Evolutionary conservation across 2,113 vertebrate genomes (phyloP).

Genomic region (Mugil cephalus): DNA sequence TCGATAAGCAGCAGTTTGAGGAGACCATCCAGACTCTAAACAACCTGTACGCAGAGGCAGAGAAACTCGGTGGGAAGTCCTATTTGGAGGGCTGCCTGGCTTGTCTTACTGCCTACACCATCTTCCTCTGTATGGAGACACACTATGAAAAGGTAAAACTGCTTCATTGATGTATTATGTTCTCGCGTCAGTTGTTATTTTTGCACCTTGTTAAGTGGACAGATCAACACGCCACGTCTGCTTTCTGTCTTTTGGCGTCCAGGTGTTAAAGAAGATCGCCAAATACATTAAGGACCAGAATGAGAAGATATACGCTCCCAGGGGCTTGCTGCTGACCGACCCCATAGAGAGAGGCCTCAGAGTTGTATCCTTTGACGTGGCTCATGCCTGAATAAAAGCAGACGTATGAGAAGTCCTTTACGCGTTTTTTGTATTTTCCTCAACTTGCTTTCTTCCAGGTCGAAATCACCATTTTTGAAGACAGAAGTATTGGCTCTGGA

Average conservation of each 20-base stretch:
- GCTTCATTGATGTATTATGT: not conserved
- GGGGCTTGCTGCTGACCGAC: conserved; percentile 94
- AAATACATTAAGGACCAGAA: conserved; percentile 98
- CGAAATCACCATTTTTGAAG: conserved; percentile 98
- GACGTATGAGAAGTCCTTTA: not conserved
- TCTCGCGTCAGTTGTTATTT: not conserved
- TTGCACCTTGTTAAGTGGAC: not conserved
- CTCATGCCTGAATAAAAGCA: too few relatives aligned
- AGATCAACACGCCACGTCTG: not conserved
- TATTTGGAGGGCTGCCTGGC: conserved; percentile 96
- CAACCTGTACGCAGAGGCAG: conserved; percentile 96
- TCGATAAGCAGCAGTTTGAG: conserved; percentile 97
- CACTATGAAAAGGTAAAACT: conserved; percentile 94
- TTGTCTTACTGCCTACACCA: conserved; percentile 95
- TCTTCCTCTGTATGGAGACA: conserved; percentile 98
- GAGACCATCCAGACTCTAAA: conserved; percentile 95
- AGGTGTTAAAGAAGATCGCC: conserved; percentile 97
- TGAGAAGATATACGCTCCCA: conserved; percentile 94
- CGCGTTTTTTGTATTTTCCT: conserved; percentile 69
- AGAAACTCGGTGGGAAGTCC: conserved; percentile 94
- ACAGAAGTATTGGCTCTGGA: conserved; percentile 92
- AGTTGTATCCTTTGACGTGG: conserved; percentile 93
- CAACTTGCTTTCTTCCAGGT: conserved; percentile 87
- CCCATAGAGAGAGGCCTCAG: conserved; percentile 96
- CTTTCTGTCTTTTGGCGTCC: not conserved